phyloP scores from a whole-genome alignment of 2,888 invertebrate genomes.

The Sialis fuliginosa region DNA sequence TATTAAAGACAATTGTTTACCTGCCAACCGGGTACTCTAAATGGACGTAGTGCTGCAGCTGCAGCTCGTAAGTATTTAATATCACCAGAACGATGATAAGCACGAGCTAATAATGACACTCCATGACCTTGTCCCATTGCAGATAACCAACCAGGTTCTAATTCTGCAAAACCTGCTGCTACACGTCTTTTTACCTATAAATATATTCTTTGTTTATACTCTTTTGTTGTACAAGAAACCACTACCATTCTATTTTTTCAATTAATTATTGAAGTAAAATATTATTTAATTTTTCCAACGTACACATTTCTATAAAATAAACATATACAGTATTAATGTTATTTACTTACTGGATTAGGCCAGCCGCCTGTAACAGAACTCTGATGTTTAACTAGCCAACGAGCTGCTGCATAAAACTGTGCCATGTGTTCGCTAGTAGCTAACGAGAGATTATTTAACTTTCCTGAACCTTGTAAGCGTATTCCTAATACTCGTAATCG shows the following conservation, averaged over 20 bases:
- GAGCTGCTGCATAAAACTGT: slow-evolving; percentile 81
- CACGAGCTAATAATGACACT: slow-evolving; percentile 84
- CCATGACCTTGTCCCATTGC: slow-evolving; percentile 99
- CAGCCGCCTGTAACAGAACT: slow-evolving; percentile 77
- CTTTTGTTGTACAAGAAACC: no score
- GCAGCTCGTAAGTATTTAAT: slow-evolving; percentile 67
- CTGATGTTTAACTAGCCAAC: slow-evolving; percentile 83
- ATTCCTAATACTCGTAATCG: slow-evolving; percentile 53
- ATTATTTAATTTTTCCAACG: no score
- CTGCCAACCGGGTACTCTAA: slow-evolving; percentile 43
- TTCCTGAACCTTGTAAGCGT: slow-evolving; percentile 51
- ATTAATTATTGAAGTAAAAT: no score
- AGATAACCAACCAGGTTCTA: slow-evolving; percentile 78
- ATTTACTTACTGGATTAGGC: slow-evolving; percentile 59
- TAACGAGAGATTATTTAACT: slow-evolving; percentile 59
- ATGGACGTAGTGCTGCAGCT: slow-evolving; percentile 58
- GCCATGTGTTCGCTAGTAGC: slow-evolving; percentile 72
- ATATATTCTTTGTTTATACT: no score
- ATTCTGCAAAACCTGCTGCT: slow-evolving; percentile 53
- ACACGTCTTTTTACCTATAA: slow-evolving; percentile 37
- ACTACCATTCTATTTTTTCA: no score
- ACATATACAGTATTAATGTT: no score
- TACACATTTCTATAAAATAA: no score
- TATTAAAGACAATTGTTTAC: no score
- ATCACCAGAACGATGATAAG: slow-evolving; percentile 69